Percentiles rank a stretch among this genome's conserved stretches.
These are phyloP conservation scores for Eurois occulta DNA, from an alignment of 2,888 invertebrate species.

Conservation along the genomic window DNA sequence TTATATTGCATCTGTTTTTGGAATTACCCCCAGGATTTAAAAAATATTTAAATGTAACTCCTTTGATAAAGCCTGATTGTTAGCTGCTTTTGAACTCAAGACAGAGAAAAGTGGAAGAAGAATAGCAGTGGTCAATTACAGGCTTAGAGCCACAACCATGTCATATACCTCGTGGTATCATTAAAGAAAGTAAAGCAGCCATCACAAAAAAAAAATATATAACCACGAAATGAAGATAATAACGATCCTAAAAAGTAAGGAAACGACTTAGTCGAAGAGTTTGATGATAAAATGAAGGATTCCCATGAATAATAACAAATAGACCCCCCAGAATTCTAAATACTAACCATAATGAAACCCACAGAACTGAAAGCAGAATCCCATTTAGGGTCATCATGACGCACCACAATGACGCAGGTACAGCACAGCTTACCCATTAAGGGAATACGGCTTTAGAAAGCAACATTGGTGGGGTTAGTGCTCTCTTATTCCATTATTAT, in stretches of 20 bases:
- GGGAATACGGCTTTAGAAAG: constrained; percentile 25
- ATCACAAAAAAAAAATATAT: background rate
- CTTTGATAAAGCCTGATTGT: background rate
- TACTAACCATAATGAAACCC: background rate
- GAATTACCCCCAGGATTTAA: background rate
- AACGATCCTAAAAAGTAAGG: background rate
- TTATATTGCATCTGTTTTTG: background rate
- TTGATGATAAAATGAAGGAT: background rate
- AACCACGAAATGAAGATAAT: background rate
- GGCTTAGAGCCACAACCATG: background rate
- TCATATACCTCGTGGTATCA: background rate
- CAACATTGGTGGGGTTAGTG: background rate
- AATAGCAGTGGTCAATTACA: background rate
- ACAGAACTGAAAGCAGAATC: background rate
- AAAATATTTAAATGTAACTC: background rate
- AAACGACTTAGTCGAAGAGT: background rate
- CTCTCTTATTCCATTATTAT: background rate
- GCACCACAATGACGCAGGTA: constrained; percentile 17
- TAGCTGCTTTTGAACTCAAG: background rate
- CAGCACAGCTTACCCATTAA: background rate
- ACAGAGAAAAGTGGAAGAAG: background rate
- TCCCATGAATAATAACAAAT: background rate
- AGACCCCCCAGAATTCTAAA: background rate
- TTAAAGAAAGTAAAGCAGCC: background rate
- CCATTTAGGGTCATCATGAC: background rate